phyloP scores from a whole-genome alignment of 2,797 vertebrate species.

The Cirrhinus mrigala region DNA sequence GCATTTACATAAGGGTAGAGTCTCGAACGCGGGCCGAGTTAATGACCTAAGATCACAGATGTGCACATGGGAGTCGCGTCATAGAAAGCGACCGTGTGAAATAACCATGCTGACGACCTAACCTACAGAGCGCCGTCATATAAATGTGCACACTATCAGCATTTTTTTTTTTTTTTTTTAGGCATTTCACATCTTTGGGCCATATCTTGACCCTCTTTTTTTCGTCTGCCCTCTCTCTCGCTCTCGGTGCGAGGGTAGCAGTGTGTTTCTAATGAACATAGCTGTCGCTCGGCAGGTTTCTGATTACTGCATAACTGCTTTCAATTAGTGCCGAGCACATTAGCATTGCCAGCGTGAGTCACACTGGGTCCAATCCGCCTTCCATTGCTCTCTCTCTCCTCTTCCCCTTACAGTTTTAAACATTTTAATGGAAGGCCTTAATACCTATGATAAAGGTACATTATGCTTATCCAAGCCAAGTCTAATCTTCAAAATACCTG shows the following conservation, averaged over 20 bases:
- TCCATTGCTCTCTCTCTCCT: constrained; percentile 39
- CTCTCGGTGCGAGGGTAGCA: constrained; percentile 35
- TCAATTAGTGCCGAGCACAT: constrained; percentile 81
- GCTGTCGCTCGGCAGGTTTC: constrained; percentile 76
- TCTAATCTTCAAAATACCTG: constrained; percentile 13
- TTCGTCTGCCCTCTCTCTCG: background rate
- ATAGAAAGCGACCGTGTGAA: background rate
- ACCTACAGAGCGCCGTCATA: background rate
- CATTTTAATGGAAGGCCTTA: constrained; percentile 30
- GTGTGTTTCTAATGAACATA: constrained; percentile 78
- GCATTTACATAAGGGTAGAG: constrained; percentile 52
- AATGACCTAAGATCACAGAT: constrained; percentile 46
- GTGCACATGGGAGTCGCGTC: background rate
- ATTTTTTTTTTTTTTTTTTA: background rate
- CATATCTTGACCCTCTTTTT: constrained; percentile 14
- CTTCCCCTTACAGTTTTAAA: constrained; percentile 24
- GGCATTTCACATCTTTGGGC: constrained; percentile 11
- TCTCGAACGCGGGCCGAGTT: constrained; percentile 41
- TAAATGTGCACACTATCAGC: background rate
- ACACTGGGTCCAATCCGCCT: constrained; percentile 38
- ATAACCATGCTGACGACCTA: background rate
- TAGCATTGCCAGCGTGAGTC: constrained; percentile 76
- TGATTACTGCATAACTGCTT: constrained; percentile 81
- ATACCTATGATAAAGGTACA: constrained; percentile 18
- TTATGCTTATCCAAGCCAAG: constrained; percentile 27